Evolutionary conservation across 1,140 invertebrate species (phyloP), one percentile per base, ranked within the genome.

Genomic region (Ceratina calcarata): DNA sequence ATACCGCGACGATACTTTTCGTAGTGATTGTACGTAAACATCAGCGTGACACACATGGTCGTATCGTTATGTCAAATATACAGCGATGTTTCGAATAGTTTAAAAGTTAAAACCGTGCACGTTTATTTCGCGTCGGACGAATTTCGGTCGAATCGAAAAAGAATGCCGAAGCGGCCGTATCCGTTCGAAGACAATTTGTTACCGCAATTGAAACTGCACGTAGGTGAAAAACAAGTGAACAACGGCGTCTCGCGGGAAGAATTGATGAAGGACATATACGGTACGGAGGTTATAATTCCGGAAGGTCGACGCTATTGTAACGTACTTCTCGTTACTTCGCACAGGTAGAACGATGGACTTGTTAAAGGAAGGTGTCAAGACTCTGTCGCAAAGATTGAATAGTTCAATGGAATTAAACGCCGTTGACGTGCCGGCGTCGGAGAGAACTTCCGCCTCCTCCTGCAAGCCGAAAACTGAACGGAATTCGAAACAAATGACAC

Each of bases 181-280:
- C 87, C 88, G 8, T 91, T 89, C n/a, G 89, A 90, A 0, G 83
- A 83, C 8, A 62, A 90, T 83, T 75, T 91, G 13, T 45, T 74
- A 3, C 89, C 86, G 0, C 90, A 91, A 66, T 20, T 87, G 7
- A 91, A 91, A 71, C 7, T 90, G 37, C 89, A 91, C 51, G 85
- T 91, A 4, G 84, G 86, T 2, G 60, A 87, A 55, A 91, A 84
- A 73, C 84, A 91, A 68, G 55, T 89, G 3, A 51, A 87, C 58
- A 87, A 86, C 60, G 87, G 85, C 15, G 77, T 89, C 2, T 67
- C 69, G 7, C 84, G 78, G 55, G 82, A 89, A 0, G 70, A 80
- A 73, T 87, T 84, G 32, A 89, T 91, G 89, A 86, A 85, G 37
- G 69, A 68, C 74, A 84, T 91, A 67, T 91, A 91, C 20, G 89